A percentile compares a stretch with the other conserved stretches of the same genome.
Evolutionary conservation across 2,113 vertebrate genomes (phyloP).

Genomic region (Dunckerocampus dactyliophorus): DNA sequence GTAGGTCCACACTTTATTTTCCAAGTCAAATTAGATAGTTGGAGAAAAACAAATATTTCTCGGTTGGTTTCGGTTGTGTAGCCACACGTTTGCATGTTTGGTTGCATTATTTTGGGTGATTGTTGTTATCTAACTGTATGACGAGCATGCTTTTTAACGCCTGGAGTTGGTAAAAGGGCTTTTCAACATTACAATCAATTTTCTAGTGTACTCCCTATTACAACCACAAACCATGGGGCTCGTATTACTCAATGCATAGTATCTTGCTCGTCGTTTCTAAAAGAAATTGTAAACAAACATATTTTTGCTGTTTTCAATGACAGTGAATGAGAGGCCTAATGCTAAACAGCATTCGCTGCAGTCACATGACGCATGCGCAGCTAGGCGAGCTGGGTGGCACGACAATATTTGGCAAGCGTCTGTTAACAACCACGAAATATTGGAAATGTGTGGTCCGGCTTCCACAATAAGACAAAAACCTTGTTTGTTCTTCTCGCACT

Average conservation of each 20-base stretch:
- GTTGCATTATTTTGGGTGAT: background rate
- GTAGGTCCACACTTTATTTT: background rate
- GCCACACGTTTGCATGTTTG: background rate
- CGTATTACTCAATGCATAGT: background rate
- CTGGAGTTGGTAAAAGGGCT: background rate
- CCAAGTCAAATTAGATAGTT: constrained; percentile 3
- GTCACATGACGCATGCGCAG: constrained; percentile 74
- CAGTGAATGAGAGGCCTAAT: constrained; percentile 1
- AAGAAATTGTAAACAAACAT: background rate
- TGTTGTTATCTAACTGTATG: background rate
- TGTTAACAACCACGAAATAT: background rate
- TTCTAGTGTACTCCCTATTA: background rate
- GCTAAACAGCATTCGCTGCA: constrained; percentile 25
- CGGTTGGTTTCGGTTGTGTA: no score
- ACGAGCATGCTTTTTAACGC: background rate
- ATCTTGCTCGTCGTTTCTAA: background rate
- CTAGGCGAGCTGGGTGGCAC: constrained; percentile 55
- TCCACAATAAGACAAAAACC: constrained; percentile 28
- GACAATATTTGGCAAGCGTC: constrained; percentile 29
- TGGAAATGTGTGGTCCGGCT: fast-evolving
- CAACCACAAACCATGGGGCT: no score
- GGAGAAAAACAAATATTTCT: background rate
- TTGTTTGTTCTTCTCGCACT: no score
- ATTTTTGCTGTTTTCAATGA: background rate
- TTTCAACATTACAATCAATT: background rate